Evolutionary conservation across 1,140 invertebrate species (phyloP).

Genomic region (Pemphigus obesinymphae): DNA sequence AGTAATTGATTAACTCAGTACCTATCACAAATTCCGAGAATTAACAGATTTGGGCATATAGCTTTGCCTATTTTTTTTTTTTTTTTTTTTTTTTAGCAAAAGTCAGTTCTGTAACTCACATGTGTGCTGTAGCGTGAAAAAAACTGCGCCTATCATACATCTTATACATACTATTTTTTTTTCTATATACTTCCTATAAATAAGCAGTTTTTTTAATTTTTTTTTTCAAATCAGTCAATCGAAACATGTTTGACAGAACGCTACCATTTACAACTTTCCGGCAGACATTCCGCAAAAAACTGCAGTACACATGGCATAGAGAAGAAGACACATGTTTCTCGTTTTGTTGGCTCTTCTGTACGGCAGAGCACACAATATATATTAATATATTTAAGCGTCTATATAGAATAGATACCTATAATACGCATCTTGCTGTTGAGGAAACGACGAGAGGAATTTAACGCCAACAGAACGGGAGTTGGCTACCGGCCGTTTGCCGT

Average conservation of each 20-base stretch:
- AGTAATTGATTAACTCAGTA: no score
- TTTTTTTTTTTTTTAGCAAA: no score
- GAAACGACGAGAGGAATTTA: slow-evolving; percentile 30
- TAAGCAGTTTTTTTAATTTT: not conserved
- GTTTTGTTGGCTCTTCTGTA: slow-evolving; percentile 12
- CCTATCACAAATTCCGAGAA: no score
- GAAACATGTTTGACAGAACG: not conserved
- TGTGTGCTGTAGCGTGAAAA: no score
- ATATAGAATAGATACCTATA: not conserved
- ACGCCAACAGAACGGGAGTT: not conserved
- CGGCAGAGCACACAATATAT: not conserved
- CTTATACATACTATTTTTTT: no score
- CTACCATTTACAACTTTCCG: not conserved
- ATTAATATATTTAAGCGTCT: not conserved
- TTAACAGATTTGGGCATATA: no score
- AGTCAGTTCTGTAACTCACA: no score
- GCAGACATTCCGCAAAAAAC: not conserved
- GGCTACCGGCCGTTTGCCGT: not conserved
- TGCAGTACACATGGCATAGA: not conserved
- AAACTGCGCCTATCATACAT: no score
- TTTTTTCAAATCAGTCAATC: not conserved
- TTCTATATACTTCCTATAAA: not conserved
- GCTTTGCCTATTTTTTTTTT: no score
- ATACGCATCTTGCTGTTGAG: not conserved
- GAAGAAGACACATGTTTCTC: slow-evolving; percentile 20